These are phyloP conservation scores for Plodia interpunctella DNA, from an alignment of 1,140 invertebrate genomes.

Conservation along the genomic window DNA sequence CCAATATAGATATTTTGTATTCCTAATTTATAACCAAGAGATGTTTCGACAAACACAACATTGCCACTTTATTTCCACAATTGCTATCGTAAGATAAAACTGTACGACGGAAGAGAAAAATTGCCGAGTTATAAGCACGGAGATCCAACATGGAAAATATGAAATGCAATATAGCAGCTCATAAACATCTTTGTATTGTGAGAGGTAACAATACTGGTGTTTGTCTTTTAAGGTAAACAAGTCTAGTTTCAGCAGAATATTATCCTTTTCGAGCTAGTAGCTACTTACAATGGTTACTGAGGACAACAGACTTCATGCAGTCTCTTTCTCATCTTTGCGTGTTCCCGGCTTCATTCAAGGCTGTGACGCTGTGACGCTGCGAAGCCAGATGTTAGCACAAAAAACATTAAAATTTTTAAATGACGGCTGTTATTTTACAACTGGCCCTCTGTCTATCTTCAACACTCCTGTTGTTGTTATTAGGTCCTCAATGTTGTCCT, in stretches of 20 bases:
- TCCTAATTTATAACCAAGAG: too few species aligned
- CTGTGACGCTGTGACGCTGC: too few species aligned
- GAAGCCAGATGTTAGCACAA: too few species aligned
- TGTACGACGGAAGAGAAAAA: not conserved
- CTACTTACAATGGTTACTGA: not conserved
- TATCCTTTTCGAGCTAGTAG: not conserved
- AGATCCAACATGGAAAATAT: conserved; percentile 7
- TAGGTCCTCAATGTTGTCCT: too few species aligned
- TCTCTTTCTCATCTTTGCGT: too few species aligned
- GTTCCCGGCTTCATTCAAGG: too few species aligned
- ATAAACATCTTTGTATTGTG: conserved; percentile 7
- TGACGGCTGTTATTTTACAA: too few species aligned
- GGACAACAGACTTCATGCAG: too few species aligned
- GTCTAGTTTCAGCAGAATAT: not conserved
- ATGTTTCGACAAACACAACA: not conserved
- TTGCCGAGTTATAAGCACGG: not conserved
- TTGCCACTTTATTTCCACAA: not conserved
- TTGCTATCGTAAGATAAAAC: conserved; percentile 4
- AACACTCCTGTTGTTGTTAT: too few species aligned
- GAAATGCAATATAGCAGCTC: conserved; percentile 1
- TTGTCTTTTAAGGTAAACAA: conserved; percentile 4
- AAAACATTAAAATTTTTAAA: too few species aligned
- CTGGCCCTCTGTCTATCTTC: too few species aligned
- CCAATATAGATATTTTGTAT: too few species aligned
- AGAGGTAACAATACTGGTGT: conserved; percentile 5